These are phyloP conservation scores for Syndactyla subalaris DNA, from an alignment of 2,797 vertebrate genomes.

Conservation along the genomic window DNA sequence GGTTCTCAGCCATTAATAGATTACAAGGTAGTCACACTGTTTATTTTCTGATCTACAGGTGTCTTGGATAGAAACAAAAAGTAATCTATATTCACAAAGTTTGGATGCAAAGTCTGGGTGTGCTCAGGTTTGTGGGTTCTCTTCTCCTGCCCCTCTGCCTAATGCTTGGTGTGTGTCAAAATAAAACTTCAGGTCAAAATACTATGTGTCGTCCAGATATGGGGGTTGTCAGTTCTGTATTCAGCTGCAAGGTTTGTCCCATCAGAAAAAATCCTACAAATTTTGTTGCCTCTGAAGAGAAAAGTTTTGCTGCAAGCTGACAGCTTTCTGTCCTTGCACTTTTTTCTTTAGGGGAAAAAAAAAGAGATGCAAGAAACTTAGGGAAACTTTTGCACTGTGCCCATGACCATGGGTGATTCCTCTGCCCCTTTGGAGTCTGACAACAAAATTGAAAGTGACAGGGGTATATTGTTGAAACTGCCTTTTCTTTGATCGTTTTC, in stretches of 20 bases:
- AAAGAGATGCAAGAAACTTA: background rate
- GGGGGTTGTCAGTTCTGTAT: background rate
- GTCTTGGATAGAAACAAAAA: background rate
- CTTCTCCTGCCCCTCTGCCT: background rate
- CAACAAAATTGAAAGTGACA: constrained; percentile 49
- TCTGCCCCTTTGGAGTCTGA: constrained; percentile 10
- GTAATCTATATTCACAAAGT: background rate
- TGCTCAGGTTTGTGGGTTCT: background rate
- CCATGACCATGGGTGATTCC: background rate
- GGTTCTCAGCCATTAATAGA: background rate
- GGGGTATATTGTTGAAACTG: constrained; percentile 52
- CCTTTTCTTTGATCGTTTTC: constrained; percentile 59
- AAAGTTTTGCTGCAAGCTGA: background rate
- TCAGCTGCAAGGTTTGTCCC: background rate
- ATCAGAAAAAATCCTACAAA: background rate
- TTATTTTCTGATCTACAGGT: background rate
- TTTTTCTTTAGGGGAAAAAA: background rate
- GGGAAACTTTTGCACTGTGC: constrained; percentile 12
- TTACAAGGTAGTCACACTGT: background rate
- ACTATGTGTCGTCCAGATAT: background rate
- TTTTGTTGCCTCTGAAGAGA: background rate
- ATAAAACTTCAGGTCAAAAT: background rate
- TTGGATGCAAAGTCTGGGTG: background rate
- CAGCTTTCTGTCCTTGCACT: background rate
- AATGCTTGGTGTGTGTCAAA: background rate